phyloP scores from a whole-genome alignment of 1,140 invertebrate species.

The Heliconius congener region DNA sequence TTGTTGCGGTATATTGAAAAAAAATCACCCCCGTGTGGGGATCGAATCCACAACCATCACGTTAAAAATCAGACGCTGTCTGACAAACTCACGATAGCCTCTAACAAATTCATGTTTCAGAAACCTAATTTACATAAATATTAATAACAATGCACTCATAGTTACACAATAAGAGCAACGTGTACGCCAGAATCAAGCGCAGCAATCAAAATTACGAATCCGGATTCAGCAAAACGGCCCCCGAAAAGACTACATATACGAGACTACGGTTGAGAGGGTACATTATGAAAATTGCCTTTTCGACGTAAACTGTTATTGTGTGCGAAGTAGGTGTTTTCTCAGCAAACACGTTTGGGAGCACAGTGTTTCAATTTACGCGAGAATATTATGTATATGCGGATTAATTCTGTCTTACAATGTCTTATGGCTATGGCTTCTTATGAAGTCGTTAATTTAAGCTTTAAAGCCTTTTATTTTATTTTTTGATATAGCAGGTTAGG shows the following conservation, averaged over 20 bases:
- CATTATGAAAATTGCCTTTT: slow-evolving; percentile 55
- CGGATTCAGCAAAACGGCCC: slow-evolving; percentile 23
- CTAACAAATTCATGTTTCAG: not conserved
- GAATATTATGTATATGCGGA: no score
- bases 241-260: slow-evolving; percentile 13
- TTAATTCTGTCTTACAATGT: no score
- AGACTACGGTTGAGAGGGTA: slow-evolving; percentile 29
- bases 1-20: no score
- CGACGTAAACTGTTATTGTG: slow-evolving; percentile 51
- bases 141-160: not conserved
- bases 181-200: not conserved
- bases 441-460: no score
- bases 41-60: no score
- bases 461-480: no score
- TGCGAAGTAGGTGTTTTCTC: slow-evolving; percentile 38
- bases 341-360: slow-evolving; percentile 24
- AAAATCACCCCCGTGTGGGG: no score
- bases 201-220: not conserved
- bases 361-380: no score
- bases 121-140: not conserved
- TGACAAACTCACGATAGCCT: no score
- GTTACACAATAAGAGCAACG: not conserved
- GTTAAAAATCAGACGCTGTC: no score
- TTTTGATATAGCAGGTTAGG: no score
- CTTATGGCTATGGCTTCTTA: no score